phyloP scores from a whole-genome alignment of 2,113 vertebrate species.

The Hemibates koningsi region DNA sequence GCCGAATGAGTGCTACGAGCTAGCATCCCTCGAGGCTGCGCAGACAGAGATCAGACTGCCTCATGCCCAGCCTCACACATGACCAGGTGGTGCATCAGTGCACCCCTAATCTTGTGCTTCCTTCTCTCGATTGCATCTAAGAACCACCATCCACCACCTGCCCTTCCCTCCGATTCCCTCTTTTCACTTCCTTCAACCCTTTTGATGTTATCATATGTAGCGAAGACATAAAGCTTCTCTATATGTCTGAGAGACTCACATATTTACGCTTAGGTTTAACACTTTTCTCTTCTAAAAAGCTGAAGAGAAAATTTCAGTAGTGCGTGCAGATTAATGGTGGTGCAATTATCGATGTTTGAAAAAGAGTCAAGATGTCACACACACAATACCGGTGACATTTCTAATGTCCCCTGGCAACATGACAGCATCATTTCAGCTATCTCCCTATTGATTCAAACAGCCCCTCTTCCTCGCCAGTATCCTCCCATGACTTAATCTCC shows the following conservation, averaged over 20 bases:
- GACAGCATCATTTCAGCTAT: conserved; percentile 3
- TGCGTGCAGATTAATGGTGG: neutral
- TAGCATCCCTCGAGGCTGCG: conserved; percentile 13
- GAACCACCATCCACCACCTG: neutral
- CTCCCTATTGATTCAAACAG: neutral
- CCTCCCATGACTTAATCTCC: neutral
- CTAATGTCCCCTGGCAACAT: neutral
- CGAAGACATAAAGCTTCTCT: neutral
- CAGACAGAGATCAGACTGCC: conserved; percentile 24
- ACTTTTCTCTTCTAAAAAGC: neutral
- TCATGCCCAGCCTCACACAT: neutral
- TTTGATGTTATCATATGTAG: neutral
- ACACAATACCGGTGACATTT: neutral
- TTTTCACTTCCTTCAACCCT: neutral
- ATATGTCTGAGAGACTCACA: neutral
- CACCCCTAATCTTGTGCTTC: neutral
- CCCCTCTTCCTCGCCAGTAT: neutral
- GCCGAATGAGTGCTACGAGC: conserved; percentile 14
- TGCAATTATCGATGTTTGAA: neutral
- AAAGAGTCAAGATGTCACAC: neutral
- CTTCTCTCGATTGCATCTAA: neutral
- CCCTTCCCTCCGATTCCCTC: neutral
- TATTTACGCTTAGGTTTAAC: neutral
- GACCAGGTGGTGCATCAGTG: neutral
- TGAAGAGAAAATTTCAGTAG: neutral